These are phyloP conservation scores for Paracyclopina nana DNA, from an alignment of 1,140 invertebrate species.

Conservation along the genomic window DNA sequence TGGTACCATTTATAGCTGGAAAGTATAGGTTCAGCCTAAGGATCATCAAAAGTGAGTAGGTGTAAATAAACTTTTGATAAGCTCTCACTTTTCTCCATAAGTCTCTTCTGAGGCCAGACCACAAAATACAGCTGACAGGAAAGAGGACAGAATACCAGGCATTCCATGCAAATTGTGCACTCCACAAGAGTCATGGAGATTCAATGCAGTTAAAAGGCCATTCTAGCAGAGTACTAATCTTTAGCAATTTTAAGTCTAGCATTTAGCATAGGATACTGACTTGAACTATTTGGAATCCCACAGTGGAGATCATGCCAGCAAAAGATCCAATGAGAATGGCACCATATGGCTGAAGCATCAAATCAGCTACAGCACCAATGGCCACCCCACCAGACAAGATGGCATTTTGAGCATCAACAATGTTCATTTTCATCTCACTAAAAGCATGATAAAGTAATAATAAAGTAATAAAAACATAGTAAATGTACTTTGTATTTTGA, in stretches of 20 bases:
- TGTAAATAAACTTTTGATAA: no score
- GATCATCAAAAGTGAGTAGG: no score
- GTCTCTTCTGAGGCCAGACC: slow-evolving; percentile 24
- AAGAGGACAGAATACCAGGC: slow-evolving; percentile 30
- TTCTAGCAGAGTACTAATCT: background rate
- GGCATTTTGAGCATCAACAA: slow-evolving; percentile 24
- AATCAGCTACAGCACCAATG: slow-evolving; percentile 33
- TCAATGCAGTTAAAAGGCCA: slow-evolving; percentile 21
- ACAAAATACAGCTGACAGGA: slow-evolving; percentile 27
- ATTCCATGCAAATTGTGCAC: slow-evolving; percentile 35
- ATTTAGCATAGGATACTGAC: slow-evolving; percentile 22
- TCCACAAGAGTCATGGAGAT: slow-evolving; percentile 33
- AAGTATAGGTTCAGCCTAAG: no score
- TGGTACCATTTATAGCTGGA: no score
- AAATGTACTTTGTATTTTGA: background rate
- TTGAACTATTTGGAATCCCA: slow-evolving; percentile 30
- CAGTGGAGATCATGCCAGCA: slow-evolving; percentile 30
- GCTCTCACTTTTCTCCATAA: slow-evolving; percentile 23
- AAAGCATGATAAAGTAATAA: slow-evolving; percentile 14
- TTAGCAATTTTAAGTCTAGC: background rate
- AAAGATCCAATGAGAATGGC: slow-evolving; percentile 32
- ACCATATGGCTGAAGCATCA: slow-evolving; percentile 32
- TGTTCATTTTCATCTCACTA: slow-evolving; percentile 21
- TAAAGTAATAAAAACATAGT: background rate
- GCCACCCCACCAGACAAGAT: slow-evolving; percentile 30